These are phyloP conservation scores for Margaritifera margaritifera DNA, from an alignment of 2,888 invertebrate species.

Conservation along the genomic window DNA sequence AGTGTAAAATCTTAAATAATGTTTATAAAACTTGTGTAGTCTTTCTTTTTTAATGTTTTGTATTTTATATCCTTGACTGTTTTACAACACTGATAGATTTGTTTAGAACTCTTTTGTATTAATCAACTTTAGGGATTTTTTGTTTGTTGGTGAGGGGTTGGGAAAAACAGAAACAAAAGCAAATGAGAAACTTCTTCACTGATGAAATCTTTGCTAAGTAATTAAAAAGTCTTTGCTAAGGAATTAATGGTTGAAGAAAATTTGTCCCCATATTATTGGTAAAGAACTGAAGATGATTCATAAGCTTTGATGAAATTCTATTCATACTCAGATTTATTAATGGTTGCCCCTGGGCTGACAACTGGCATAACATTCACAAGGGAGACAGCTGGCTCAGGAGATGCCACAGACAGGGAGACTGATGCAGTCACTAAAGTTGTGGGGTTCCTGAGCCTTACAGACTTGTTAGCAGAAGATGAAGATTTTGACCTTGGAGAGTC, in stretches of 20 bases:
- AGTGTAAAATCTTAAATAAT: not conserved
- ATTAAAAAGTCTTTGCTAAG: not conserved
- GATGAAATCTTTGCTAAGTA: not conserved
- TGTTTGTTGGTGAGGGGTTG: too few relatives aligned
- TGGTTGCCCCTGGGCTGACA: conserved; percentile 81
- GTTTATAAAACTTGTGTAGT: too few relatives aligned
- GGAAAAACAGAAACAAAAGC: too few relatives aligned
- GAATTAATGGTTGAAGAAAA: not conserved
- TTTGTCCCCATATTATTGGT: too few relatives aligned
- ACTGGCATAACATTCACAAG: conserved; percentile 73
- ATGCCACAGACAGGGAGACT: conserved; percentile 2
- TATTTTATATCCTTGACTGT: too few relatives aligned
- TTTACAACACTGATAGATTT: too few relatives aligned
- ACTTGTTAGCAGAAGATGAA: conserved; percentile 50
- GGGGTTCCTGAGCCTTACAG: conserved; percentile 58
- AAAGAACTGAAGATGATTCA: not conserved
- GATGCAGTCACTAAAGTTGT: conserved; percentile 31
- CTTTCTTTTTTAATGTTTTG: too few relatives aligned
- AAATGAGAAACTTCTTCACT: too few relatives aligned
- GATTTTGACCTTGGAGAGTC: conserved; percentile 60
- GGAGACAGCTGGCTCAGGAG: conserved; percentile 62
- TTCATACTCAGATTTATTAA: conserved; percentile 75
- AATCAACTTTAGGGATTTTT: too few relatives aligned
- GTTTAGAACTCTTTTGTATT: too few relatives aligned
- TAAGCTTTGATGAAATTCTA: not conserved